phyloP scores from a whole-genome alignment of 2,113 vertebrate genomes.

The Macaca nemestrina region DNA sequence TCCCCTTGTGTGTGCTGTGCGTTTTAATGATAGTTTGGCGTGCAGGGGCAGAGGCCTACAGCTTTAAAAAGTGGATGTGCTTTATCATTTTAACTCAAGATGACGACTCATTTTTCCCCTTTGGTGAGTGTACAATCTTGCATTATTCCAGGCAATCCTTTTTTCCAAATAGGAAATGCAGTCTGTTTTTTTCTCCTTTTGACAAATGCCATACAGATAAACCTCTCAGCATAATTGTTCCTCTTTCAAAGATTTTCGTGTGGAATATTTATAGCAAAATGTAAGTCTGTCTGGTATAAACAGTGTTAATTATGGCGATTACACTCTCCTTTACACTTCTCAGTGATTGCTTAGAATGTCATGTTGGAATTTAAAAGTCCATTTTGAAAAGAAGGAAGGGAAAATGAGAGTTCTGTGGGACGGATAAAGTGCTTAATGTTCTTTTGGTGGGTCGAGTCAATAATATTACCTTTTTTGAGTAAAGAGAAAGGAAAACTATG shows the following conservation, averaged over 20 bases:
- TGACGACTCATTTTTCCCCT: not conserved
- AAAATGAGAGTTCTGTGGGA: not conserved
- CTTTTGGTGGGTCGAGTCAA: not conserved
- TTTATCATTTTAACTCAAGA: conserved; percentile 13
- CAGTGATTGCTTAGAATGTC: conserved; percentile 50
- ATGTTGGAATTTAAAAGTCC: conserved; percentile 27
- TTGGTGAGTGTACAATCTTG: not conserved
- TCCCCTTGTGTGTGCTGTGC: not conserved
- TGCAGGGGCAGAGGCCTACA: not conserved
- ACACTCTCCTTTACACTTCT: conserved; percentile 58
- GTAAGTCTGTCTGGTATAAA: conserved; percentile 66
- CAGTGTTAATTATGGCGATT: conserved; percentile 65
- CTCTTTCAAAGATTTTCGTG: conserved; percentile 70
- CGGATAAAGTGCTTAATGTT: conserved; percentile 9
- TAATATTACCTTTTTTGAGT: conserved; percentile 37
- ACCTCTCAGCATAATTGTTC: not conserved
- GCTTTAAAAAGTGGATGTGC: not conserved
- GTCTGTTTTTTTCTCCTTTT: conserved; percentile 69
- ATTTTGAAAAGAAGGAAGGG: conserved; percentile 43
- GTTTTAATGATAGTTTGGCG: not conserved
- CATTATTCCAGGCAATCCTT: conserved; percentile 33
- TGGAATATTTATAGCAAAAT: conserved; percentile 66
- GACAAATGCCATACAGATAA: conserved; percentile 76
- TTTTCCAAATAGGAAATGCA: conserved; percentile 66
- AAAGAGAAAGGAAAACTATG: conserved; percentile 50